Evolutionary conservation across 2,113 vertebrate genomes (phyloP).

Genomic region (Xiphias gladius): DNA sequence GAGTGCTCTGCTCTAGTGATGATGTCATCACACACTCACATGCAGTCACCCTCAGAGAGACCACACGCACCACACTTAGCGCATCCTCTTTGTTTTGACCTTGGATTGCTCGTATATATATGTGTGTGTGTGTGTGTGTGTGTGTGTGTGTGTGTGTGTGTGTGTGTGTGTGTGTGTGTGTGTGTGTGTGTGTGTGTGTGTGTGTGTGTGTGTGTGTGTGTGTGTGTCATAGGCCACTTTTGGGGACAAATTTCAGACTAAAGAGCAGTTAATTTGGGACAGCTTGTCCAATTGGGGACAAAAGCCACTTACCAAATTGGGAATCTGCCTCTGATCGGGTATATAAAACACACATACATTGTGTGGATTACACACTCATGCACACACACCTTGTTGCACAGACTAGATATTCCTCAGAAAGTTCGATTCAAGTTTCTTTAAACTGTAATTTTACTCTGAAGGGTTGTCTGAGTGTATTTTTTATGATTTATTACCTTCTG

Average conservation of each 20-base stretch:
- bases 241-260: too few species aligned
- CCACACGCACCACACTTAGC: slow-evolving; percentile 40
- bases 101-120: slow-evolving; percentile 52
- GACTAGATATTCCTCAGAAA: slow-evolving; percentile 5
- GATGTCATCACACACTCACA: slow-evolving; percentile 65
- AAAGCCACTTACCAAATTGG: too few species aligned
- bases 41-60: background rate
- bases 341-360: slow-evolving; percentile 33
- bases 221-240: too few species aligned
- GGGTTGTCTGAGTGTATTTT: background rate
- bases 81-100: slow-evolving; percentile 69
- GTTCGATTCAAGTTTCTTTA: background rate
- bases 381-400: background rate
- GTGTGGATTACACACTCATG: background rate
- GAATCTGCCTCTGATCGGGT: slow-evolving; percentile 36
- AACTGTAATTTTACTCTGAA: slow-evolving; percentile 20
- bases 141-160: slow-evolving; percentile 15
- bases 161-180: slow-evolving; percentile 15
- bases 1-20: slow-evolving; percentile 74
- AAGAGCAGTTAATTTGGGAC: too few species aligned
- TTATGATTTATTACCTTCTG: background rate
- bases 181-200: slow-evolving; percentile 14
- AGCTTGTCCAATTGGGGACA: too few species aligned
- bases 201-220: slow-evolving; percentile 7
- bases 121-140: slow-evolving; percentile 21